Evolutionary conservation across 2,888 invertebrate species (phyloP).

Genomic region (Parnassius apollo): DNA sequence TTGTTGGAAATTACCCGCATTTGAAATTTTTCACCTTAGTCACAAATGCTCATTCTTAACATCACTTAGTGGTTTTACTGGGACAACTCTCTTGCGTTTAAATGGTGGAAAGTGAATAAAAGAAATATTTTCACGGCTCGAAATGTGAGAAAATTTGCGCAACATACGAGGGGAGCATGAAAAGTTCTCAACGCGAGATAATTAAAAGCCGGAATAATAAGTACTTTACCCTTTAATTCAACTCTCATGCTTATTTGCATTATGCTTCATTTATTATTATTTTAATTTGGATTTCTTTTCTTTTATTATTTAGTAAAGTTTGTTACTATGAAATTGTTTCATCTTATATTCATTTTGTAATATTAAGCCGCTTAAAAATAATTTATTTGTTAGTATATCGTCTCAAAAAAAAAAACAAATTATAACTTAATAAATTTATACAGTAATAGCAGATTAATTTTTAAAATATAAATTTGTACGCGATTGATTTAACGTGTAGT

Average conservation of each 20-base stretch:
- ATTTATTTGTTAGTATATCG: too few relatives aligned
- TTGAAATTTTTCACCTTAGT: not conserved
- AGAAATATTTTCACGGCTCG: constrained; percentile 20
- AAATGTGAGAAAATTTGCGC: constrained; percentile 19
- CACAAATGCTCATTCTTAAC: not conserved
- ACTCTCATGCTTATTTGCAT: constrained; percentile 9
- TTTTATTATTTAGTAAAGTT: too few relatives aligned
- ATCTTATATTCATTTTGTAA: too few relatives aligned
- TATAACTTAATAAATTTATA: too few relatives aligned
- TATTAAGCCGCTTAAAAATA: too few relatives aligned
- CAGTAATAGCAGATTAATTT: too few relatives aligned
- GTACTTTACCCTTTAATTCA: constrained; percentile 4
- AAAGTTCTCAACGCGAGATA: constrained; percentile 12
- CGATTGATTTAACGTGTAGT: too few relatives aligned
- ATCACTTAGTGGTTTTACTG: constrained; percentile 16
- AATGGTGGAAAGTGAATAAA: constrained; percentile 16
- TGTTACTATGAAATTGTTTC: too few relatives aligned
- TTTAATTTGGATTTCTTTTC: too few relatives aligned
- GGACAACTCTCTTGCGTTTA: constrained; percentile 3
- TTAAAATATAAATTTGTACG: too few relatives aligned
- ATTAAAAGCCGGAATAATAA: constrained; percentile 7
- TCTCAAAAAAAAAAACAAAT: too few relatives aligned
- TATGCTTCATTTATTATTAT: constrained; percentile 4
- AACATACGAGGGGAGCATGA: constrained; percentile 12
- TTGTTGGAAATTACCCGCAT: not conserved